A percentile compares a stretch with the other conserved stretches of the same genome.
Conservation (phyloP, 2,113 vertebrate genomes). For the Arvicanthis niloticus region DNA sequence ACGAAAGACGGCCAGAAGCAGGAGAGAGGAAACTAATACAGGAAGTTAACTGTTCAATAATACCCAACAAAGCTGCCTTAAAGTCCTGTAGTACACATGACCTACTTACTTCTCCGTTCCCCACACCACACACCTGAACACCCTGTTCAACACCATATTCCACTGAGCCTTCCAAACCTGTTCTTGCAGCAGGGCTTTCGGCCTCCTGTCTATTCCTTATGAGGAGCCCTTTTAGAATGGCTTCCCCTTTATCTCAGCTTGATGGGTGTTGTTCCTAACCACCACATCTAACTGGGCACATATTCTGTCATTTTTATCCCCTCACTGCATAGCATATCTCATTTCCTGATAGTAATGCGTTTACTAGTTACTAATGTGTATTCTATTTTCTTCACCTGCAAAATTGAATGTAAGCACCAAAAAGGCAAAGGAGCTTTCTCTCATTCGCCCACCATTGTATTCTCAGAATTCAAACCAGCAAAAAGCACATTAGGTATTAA, state of each 20-base stretch:
- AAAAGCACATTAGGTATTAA: not conserved
- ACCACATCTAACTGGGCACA: not conserved
- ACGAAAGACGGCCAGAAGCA: not conserved
- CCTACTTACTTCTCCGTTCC: not conserved
- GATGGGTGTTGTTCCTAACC: slow-evolving; percentile 40
- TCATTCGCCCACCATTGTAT: not conserved
- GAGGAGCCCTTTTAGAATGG: not conserved
- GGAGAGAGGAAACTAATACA: slow-evolving; percentile 1
- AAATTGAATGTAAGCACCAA: slow-evolving; percentile 14
- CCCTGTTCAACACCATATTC: not conserved
- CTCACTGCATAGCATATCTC: not conserved
- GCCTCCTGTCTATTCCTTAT: not conserved
- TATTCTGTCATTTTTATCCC: not conserved
- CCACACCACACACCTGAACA: not conserved
- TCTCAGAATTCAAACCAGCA: slow-evolving; percentile 21
- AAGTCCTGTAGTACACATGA: not conserved
- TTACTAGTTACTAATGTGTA: slow-evolving; percentile 47
- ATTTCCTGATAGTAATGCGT: not conserved
- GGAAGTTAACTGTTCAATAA: not conserved
- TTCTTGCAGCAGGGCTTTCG: not conserved
- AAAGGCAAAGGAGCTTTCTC: not conserved
- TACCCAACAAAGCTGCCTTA: slow-evolving; percentile 4
- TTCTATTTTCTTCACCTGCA: not conserved
- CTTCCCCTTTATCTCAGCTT: not conserved
- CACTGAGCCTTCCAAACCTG: not conserved